Evolutionary conservation across 2,888 invertebrate species (phyloP).

Genomic region (Pristionchus entomophagus): DNA sequence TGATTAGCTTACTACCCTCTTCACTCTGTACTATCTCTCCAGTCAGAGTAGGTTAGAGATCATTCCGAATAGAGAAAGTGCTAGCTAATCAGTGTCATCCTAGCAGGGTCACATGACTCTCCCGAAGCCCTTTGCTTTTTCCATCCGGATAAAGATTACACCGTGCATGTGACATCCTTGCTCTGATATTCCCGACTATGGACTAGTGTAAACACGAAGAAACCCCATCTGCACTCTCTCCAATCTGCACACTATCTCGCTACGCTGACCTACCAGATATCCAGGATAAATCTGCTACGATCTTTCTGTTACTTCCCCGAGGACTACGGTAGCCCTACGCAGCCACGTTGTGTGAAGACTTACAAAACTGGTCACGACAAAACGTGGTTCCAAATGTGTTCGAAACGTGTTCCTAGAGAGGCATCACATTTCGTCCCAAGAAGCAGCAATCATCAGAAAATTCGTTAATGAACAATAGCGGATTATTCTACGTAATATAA

Average conservation of each 20-base stretch:
- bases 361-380: neutral
- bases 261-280: neutral
- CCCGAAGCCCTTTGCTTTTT: neutral
- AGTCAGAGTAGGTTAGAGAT: neutral
- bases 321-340: neutral
- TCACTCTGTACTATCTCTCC: neutral
- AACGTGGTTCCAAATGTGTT: neutral
- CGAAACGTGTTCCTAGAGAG: no score
- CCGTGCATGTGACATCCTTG: neutral
- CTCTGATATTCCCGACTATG: neutral
- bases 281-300: neutral
- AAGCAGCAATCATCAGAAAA: no score
- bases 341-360: neutral
- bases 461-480: no score
- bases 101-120: neutral
- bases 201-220: neutral
- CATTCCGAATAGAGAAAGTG: neutral
- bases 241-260: neutral
- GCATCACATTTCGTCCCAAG: no score
- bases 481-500: no score
- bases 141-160: neutral
- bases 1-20: constrained; percentile 11
- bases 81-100: neutral
- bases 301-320: neutral
- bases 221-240: neutral